Base-by-base conservation (phyloP, 2,797 vertebrate species). In the Chrysocyon brachyurus region DNA sequence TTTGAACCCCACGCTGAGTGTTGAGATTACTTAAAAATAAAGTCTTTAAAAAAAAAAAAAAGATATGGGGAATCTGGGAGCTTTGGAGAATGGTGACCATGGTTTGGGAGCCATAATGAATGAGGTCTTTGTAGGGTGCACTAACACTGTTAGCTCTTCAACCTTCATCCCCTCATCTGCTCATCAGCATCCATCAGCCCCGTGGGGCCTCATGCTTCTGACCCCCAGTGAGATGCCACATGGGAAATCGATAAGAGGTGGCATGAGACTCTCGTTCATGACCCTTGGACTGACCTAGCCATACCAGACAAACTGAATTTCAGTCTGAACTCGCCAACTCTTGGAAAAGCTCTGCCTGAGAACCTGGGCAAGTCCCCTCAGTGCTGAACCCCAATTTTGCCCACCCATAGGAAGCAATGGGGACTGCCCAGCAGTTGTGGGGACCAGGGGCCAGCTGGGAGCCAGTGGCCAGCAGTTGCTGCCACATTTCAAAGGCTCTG, bases 401-500 rank as follows among this genome's bases (percentile, higher is more conserved):
- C 57, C 28, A 6, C 5, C 31, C 12, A 5, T 31, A 52, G 49
- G 19, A 66, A 77, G 33, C 15, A 7, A 21, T 4, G 33, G 82
- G 77, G 85, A 57, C n/a, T 61, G 94, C 28, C 85, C 31, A 19
- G 59, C 86, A 56, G 82, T 82, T 11, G 0, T 75, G 54, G 61
- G 83, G 59, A 52, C 54, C 82, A 59, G 17, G 49, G 72, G 84
- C 77, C 79, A 84, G 40, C 79, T 73, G 64, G 78, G 72, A 92
- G 70, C 89, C 89, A 77, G 95, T 0, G 5, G n/a, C 57, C 21
- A 31, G 54, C 79, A 94, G 95, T 87, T 97, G 95, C 86, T 83
- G 83, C 83, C 89, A 72, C 33, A 56, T 54, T 89, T 95, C 79
- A 57, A 79, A 95, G 66, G 54, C 79, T 72, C 70, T 36, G 57